Conservation (phyloP, 1,140 invertebrate genomes). For the Cherax quadricarinatus region DNA sequence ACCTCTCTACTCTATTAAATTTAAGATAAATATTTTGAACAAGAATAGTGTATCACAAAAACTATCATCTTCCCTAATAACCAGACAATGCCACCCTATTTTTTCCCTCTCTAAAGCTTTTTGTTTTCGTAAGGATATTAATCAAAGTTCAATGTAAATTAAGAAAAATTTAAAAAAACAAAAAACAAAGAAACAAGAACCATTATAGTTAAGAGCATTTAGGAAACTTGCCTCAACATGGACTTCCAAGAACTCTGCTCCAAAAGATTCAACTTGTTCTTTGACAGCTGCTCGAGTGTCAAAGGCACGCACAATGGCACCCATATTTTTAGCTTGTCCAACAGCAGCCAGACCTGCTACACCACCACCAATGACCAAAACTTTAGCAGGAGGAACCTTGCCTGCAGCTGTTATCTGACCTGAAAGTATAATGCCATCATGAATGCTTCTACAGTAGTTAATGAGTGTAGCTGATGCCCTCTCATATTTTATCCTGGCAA, state of each 20-base stretch:
- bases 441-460: not conserved
- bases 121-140: no score
- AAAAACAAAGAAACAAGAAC: no score
- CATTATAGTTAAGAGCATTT: not conserved
- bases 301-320: constrained; percentile 91
- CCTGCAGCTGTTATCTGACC: constrained; percentile 89
- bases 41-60: no score
- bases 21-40: no score
- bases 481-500: no score
- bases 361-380: constrained; percentile 91
- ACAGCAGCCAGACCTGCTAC: constrained; percentile 91
- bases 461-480: not conserved
- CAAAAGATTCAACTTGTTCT: constrained; percentile 93
- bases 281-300: constrained; percentile 91
- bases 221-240: constrained; percentile 81
- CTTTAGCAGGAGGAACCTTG: constrained; percentile 86
- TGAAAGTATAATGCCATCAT: not conserved
- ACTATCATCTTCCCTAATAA: no score
- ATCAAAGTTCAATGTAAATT: no score
- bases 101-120: no score
- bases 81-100: no score
- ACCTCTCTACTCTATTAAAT: no score
- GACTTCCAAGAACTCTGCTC: constrained; percentile 90
- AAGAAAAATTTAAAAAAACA: no score
- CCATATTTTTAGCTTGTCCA: constrained; percentile 92